Percentiles rank a stretch among this genome's conserved stretches.
These are phyloP conservation scores for Malachius bipustulatus DNA, from an alignment of 2,888 invertebrate genomes.

Conservation along the genomic window DNA sequence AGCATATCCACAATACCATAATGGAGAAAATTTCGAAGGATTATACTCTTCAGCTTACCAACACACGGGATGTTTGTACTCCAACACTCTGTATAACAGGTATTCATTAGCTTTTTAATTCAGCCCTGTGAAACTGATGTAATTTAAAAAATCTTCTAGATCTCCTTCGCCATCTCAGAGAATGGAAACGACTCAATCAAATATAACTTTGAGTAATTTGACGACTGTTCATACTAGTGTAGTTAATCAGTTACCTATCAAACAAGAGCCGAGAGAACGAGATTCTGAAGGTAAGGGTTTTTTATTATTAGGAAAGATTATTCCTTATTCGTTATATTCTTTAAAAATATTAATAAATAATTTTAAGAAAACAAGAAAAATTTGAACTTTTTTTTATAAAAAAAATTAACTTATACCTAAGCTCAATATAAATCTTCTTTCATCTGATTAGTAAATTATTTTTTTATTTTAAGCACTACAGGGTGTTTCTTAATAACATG, in stretches of 20 bases:
- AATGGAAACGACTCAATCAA: background rate
- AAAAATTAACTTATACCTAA: too few relatives aligned
- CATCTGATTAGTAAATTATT: too few relatives aligned
- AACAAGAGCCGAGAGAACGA: conserved; percentile 32
- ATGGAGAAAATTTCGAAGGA: conserved; percentile 30
- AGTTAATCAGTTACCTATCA: conserved; percentile 26
- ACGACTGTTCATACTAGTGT: conserved; percentile 11
- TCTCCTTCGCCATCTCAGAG: background rate
- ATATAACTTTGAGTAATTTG: conserved; percentile 5
- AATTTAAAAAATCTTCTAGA: too few relatives aligned
- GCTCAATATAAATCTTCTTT: too few relatives aligned
- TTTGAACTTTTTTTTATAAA: too few relatives aligned
- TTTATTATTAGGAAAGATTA: too few relatives aligned
- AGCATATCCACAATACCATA: conserved; percentile 22
- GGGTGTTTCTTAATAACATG: too few relatives aligned
- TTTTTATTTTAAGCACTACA: too few relatives aligned
- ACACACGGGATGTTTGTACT: conserved; percentile 31
- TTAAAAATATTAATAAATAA: too few relatives aligned
- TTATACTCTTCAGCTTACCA: conserved; percentile 29
- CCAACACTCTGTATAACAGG: conserved; percentile 30
- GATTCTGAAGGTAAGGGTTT: conserved; percentile 29
- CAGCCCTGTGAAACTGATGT: too few relatives aligned
- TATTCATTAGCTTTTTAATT: conserved; percentile 12
- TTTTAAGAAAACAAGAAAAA: too few relatives aligned
- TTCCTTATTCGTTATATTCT: too few relatives aligned